phyloP scores from a whole-genome alignment of 2,888 invertebrate species.

The Leptura quadrifasciata region DNA sequence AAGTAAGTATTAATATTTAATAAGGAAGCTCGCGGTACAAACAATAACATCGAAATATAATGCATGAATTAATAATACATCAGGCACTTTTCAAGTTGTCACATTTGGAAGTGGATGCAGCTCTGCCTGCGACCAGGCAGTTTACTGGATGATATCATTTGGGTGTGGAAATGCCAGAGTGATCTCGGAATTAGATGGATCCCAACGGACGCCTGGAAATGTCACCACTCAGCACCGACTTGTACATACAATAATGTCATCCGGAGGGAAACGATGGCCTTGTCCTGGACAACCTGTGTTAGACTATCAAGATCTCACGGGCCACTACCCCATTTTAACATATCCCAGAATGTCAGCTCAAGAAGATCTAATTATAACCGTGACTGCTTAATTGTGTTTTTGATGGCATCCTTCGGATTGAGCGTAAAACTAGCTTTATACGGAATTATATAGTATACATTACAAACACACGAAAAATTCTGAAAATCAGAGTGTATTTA shows the following conservation, averaged over 20 bases:
- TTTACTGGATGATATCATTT: conserved; percentile 68
- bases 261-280: conserved; percentile 64
- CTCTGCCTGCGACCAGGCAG: conserved; percentile 51
- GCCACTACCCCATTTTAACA: conserved; percentile 31
- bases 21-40: neutral
- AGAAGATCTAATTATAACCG: conserved; percentile 19
- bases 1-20: neutral
- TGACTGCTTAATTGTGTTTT: neutral
- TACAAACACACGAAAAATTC: too few species aligned
- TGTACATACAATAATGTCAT: conserved; percentile 72
- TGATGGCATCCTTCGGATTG: neutral
- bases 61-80: conserved; percentile 57
- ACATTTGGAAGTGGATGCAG: conserved; percentile 54
- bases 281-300: conserved; percentile 39
- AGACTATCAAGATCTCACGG: conserved; percentile 36
- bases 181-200: conserved; percentile 72
- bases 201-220: conserved; percentile 71
- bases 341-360: conserved; percentile 22
- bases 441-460: too few species aligned
- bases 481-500: too few species aligned
- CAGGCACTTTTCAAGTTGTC: conserved; percentile 55
- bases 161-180: conserved; percentile 71
- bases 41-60: conserved; percentile 23
- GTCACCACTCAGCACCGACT: conserved; percentile 73
- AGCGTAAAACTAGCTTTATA: neutral